These are phyloP conservation scores for Penelope pileata DNA, from an alignment of 2,113 vertebrate genomes.

Conservation along the genomic window DNA sequence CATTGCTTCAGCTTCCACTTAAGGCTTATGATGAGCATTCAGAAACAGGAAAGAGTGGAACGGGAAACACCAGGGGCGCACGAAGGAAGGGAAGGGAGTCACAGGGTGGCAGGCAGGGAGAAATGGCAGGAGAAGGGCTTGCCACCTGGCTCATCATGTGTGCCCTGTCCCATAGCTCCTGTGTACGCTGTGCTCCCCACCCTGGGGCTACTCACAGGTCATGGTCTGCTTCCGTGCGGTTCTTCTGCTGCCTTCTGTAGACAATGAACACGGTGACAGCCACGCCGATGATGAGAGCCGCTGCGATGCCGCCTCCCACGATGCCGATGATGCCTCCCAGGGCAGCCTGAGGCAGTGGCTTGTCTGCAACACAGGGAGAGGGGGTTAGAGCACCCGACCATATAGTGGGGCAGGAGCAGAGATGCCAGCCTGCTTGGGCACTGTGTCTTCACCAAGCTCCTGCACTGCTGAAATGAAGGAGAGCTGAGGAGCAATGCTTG, in stretches of 20 bases:
- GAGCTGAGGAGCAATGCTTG: neutral
- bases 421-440: rapidly evolving
- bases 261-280: slow-evolving; percentile 83
- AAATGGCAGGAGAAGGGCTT: neutral
- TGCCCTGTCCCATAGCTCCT: rapidly evolving
- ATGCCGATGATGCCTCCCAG: slow-evolving; percentile 84
- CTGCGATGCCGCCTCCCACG: slow-evolving; percentile 82
- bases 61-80: neutral
- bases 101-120: neutral
- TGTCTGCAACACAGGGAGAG: slow-evolving; percentile 81
- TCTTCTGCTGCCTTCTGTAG: slow-evolving; percentile 84
- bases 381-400: neutral
- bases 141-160: rapidly evolving
- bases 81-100: neutral
- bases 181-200: rapidly evolving
- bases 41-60: neutral
- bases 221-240: slow-evolving; percentile 72
- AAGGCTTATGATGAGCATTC: rapidly evolving
- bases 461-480: neutral
- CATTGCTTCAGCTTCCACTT: neutral
- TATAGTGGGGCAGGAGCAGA: neutral
- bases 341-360: slow-evolving; percentile 82
- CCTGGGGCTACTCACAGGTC: slow-evolving; percentile 85
- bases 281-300: slow-evolving; percentile 80
- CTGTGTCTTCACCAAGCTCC: neutral